Evolutionary conservation across 1,140 invertebrate species (phyloP).

Genomic region (Plutomurus gul): DNA sequence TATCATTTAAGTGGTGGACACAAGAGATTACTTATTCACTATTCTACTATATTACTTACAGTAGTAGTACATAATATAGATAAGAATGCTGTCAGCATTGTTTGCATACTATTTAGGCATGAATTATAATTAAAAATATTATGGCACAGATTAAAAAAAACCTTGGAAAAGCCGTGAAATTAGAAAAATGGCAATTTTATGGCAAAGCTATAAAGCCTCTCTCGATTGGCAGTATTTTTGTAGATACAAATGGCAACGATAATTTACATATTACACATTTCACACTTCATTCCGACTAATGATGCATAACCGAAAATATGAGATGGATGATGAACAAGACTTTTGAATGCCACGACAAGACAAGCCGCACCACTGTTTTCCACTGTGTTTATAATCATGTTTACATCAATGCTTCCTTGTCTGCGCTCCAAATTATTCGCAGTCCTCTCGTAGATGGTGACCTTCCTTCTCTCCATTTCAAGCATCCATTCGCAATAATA

Average conservation of each 20-base stretch:
- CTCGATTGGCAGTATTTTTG: conserved; percentile 7
- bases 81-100: too few species aligned
- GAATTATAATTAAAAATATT: too few species aligned
- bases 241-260: conserved; percentile 4
- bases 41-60: too few species aligned
- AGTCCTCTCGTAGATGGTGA: too few species aligned
- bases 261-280: neutral
- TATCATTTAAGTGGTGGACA: too few species aligned
- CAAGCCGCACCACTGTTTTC: neutral
- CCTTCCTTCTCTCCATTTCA: too few species aligned
- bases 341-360: neutral
- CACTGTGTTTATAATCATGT: neutral
- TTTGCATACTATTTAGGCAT: neutral
- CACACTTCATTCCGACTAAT: neutral
- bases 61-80: too few species aligned
- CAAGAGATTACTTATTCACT: too few species aligned
- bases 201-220: conserved; percentile 25
- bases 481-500: neutral
- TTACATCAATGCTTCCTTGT: too few species aligned
- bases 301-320: neutral
- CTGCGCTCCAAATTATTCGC: too few species aligned
- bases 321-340: neutral
- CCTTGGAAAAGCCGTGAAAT: conserved; percentile 19
- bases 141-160: conserved; percentile 19
- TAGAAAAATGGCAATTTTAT: conserved; percentile 13